These are phyloP conservation scores for Leptinotarsa haldemani DNA, from an alignment of 2,888 invertebrate species.

Conservation along the genomic window DNA sequence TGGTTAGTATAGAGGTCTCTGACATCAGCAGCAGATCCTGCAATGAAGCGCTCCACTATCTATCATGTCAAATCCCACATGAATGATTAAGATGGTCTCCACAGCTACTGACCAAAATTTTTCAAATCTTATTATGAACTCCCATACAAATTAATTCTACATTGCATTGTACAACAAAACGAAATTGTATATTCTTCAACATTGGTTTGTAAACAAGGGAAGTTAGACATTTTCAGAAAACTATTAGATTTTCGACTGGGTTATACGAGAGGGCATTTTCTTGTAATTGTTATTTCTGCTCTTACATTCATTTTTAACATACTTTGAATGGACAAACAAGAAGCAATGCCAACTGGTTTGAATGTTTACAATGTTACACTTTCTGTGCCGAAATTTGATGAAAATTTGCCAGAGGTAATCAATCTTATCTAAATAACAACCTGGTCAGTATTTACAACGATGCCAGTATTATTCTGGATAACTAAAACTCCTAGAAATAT, in stretches of 20 bases:
- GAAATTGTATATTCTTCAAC: too few species aligned
- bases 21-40: too few species aligned
- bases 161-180: too few species aligned
- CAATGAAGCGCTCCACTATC: too few species aligned
- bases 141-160: too few species aligned
- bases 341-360: slow-evolving; percentile 6
- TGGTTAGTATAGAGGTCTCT: too few species aligned
- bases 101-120: too few species aligned
- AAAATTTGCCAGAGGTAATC: not conserved
- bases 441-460: not conserved
- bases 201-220: too few species aligned
- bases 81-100: too few species aligned
- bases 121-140: too few species aligned
- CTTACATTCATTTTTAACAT: not conserved
- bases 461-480: not conserved
- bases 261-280: not conserved
- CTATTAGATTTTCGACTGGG: not conserved
- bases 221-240: too few species aligned
- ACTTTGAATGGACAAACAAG: not conserved
- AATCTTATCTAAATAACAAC: not conserved
- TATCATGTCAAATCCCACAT: too few species aligned
- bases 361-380: slow-evolving; percentile 13
- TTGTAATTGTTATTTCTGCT: slow-evolving; percentile 3
- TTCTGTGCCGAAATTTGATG: not conserved
- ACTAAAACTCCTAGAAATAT: not conserved